phyloP scores from a whole-genome alignment of 2,888 invertebrate species.

The Stictocephala bisonia region DNA sequence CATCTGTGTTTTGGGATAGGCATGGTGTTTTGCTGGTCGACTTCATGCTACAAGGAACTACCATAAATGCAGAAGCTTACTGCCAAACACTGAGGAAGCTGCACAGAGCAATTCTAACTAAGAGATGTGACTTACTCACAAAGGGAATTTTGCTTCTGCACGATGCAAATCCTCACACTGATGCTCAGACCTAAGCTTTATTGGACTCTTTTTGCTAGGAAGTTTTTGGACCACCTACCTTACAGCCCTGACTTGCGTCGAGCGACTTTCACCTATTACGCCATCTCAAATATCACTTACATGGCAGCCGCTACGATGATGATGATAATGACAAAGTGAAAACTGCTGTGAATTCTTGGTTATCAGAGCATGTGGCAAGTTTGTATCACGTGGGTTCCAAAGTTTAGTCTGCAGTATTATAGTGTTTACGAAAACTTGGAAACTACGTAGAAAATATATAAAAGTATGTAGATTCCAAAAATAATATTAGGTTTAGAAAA shows the following conservation, averaged over 20 bases:
- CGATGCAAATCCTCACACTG: background rate
- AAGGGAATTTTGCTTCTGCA: background rate
- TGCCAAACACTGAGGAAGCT: background rate
- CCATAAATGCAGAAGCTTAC: background rate
- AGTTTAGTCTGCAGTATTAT: too few species aligned
- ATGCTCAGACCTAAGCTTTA: background rate
- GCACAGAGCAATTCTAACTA: background rate
- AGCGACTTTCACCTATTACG: background rate
- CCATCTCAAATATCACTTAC: too few species aligned
- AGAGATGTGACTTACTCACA: background rate
- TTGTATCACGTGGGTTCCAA: too few species aligned
- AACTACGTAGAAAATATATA: too few species aligned
- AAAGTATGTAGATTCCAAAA: too few species aligned
- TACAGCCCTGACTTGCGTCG: background rate
- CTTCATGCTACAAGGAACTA: background rate
- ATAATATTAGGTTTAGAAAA: too few species aligned
- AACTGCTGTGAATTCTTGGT: too few species aligned
- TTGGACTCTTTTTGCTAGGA: background rate
- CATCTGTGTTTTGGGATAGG: background rate
- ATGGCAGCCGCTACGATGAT: too few species aligned
- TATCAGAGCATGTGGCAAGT: too few species aligned
- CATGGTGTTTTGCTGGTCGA: background rate
- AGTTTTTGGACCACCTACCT: background rate
- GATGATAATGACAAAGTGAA: too few species aligned
- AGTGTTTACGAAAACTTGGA: too few species aligned